Evolutionary conservation across 1,140 invertebrate species (phyloP).

Genomic region (Agrypnia vestita): DNA sequence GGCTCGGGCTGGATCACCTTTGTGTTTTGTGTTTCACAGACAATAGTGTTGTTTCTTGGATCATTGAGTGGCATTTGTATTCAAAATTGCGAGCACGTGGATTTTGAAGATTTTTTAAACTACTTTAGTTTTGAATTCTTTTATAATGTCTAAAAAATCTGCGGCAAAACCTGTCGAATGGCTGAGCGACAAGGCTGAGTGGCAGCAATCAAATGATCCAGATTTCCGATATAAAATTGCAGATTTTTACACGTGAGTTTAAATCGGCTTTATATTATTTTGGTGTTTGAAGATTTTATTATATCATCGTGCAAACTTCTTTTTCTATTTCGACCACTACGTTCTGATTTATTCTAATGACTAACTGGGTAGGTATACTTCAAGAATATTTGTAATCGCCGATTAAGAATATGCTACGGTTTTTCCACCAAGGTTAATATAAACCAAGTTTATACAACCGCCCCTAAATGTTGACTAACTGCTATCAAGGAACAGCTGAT

Average conservation of each 20-base stretch:
- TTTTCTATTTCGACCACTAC: background rate
- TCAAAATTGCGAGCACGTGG: too few relatives aligned
- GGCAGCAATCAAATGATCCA: conserved; percentile 55
- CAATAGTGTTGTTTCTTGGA: too few relatives aligned
- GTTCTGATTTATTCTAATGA: background rate
- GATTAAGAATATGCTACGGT: too few relatives aligned
- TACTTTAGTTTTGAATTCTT: background rate
- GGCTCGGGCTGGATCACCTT: too few relatives aligned
- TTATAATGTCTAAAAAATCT: conserved; percentile 37
- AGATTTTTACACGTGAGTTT: conserved; percentile 59
- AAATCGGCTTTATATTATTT: background rate
- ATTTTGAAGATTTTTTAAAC: background rate
- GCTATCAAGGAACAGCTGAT: too few relatives aligned
- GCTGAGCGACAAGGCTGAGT: conserved; percentile 55
- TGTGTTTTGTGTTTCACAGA: too few relatives aligned
- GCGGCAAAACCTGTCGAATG: conserved; percentile 50
- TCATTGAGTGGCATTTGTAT: too few relatives aligned
- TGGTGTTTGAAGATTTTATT: background rate
- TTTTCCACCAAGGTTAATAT: too few relatives aligned
- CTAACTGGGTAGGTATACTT: background rate
- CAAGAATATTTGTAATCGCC: background rate
- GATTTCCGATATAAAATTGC: conserved; percentile 58
- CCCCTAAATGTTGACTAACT: too few relatives aligned
- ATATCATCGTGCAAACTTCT: background rate
- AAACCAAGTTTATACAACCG: too few relatives aligned